Percentiles rank a stretch among this genome's conserved stretches.
Evolutionary conservation across 2,888 invertebrate species (phyloP).

Genomic region (Ectropis crepuscularia): DNA sequence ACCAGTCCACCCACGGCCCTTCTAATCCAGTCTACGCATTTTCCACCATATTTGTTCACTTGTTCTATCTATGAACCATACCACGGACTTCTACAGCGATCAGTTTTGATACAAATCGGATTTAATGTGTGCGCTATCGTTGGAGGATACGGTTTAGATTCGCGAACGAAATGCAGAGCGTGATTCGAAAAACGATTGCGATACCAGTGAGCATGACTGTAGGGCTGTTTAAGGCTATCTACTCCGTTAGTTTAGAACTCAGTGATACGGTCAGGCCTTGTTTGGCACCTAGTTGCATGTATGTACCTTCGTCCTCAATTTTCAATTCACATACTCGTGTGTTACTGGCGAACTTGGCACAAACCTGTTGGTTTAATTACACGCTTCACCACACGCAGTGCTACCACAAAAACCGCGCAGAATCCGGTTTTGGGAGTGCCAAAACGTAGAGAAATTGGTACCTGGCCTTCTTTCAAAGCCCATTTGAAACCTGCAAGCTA

Average conservation of each 20-base stretch:
- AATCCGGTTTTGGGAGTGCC: slow-evolving; percentile 32
- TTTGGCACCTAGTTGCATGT: slow-evolving; percentile 14
- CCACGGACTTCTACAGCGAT: too few relatives aligned
- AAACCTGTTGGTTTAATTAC: slow-evolving; percentile 49
- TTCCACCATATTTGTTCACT: slow-evolving; percentile 54
- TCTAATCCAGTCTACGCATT: slow-evolving; percentile 52
- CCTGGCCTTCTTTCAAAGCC: slow-evolving; percentile 25
- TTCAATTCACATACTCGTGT: slow-evolving; percentile 27
- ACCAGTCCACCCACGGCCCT: slow-evolving; percentile 77
- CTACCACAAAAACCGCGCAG: slow-evolving; percentile 32
- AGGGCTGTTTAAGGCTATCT: slow-evolving; percentile 41
- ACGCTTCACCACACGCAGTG: slow-evolving; percentile 43
- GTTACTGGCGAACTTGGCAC: slow-evolving; percentile 34
- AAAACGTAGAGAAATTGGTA: slow-evolving; percentile 34
- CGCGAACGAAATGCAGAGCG: too few relatives aligned
- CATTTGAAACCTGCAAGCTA: slow-evolving; percentile 25
- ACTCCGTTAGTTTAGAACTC: slow-evolving; percentile 29
- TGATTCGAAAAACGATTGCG: too few relatives aligned
- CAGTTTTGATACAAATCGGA: too few relatives aligned
- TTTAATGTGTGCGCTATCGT: too few relatives aligned
- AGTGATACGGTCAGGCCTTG: slow-evolving; percentile 10
- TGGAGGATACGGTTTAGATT: too few relatives aligned
- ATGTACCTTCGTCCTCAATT: slow-evolving; percentile 23
- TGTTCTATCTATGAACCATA: slow-evolving; percentile 37
- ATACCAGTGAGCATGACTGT: too few relatives aligned